Conservation (phyloP, 2,113 vertebrate genomes). For the Onychorhynchus coronatus region DNA sequence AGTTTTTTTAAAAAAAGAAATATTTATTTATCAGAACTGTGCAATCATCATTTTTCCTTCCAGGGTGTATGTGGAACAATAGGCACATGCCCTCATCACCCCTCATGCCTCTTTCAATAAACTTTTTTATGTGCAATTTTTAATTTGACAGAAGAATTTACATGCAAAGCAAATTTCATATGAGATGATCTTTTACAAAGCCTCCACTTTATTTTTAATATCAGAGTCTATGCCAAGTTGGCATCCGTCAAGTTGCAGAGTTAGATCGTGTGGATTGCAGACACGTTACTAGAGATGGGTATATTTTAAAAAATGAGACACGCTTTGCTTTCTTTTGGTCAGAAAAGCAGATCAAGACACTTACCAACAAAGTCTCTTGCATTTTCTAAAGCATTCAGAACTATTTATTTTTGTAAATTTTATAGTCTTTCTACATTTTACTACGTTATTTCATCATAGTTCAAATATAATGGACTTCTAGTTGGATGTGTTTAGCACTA, state of each 20-base stretch:
- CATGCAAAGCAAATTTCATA: slow-evolving; percentile 63
- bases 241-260: background rate
- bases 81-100: slow-evolving; percentile 34
- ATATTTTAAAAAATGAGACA: slow-evolving; percentile 66
- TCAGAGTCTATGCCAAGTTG: slow-evolving; percentile 34
- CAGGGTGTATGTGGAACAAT: slow-evolving; percentile 43
- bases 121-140: slow-evolving; percentile 74
- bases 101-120: slow-evolving; percentile 60
- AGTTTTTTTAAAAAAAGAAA: background rate
- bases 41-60: slow-evolving; percentile 68
- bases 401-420: slow-evolving; percentile 79
- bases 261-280: slow-evolving; percentile 38
- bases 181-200: slow-evolving; percentile 60
- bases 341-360: slow-evolving; percentile 50
- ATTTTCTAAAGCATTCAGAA: slow-evolving; percentile 72
- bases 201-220: slow-evolving; percentile 72
- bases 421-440: slow-evolving; percentile 77
- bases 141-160: slow-evolving; percentile 70
- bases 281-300: slow-evolving; percentile 43
- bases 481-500: slow-evolving; percentile 77
- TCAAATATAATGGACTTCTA: slow-evolving; percentile 63
- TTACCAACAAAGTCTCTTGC: slow-evolving; percentile 56
- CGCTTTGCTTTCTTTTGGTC: slow-evolving; percentile 40
- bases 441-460: slow-evolving; percentile 69
- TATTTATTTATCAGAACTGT: slow-evolving; percentile 73